Conservation (phyloP, 1,140 invertebrate genomes). For the Calephelis nemesis region DNA sequence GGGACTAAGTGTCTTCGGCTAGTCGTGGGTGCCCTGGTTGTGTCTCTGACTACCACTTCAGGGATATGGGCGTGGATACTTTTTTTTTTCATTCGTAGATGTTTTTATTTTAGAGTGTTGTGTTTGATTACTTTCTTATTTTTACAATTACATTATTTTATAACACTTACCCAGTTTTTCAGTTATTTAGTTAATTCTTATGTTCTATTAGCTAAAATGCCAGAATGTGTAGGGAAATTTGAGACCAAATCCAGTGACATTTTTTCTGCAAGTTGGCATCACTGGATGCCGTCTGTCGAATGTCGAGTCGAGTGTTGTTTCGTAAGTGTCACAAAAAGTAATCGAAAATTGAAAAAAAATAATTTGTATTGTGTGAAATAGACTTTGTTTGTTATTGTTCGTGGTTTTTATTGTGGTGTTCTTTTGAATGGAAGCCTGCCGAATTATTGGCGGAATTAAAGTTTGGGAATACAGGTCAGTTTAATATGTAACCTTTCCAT, state of each 20-base stretch:
- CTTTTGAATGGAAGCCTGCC: conserved; percentile 51
- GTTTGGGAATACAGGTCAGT: conserved; percentile 61
- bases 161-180: too few species aligned
- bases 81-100: too few species aligned
- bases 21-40: too few species aligned
- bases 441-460: conserved; percentile 31
- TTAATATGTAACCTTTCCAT: conserved; percentile 43
- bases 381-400: conserved; percentile 49
- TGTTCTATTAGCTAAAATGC: too few species aligned
- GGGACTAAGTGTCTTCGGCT: too few species aligned
- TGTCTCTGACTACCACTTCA: too few species aligned
- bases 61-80: too few species aligned
- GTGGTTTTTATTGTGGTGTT: conserved; percentile 49
- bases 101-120: too few species aligned
- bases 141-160: not conserved
- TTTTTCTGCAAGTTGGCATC: conserved; percentile 32
- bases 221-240: too few species aligned
- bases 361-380: conserved; percentile 66
- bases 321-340: conserved; percentile 64
- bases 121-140: conserved; percentile 29
- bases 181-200: too few species aligned
- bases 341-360: conserved; percentile 66
- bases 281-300: conserved; percentile 26
- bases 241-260: too few species aligned
- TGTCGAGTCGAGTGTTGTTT: conserved; percentile 33